A percentile compares a stretch with the other conserved stretches of the same genome.
These are phyloP conservation scores for Papilio helenus DNA, from an alignment of 1,140 invertebrate species.

Conservation along the genomic window DNA sequence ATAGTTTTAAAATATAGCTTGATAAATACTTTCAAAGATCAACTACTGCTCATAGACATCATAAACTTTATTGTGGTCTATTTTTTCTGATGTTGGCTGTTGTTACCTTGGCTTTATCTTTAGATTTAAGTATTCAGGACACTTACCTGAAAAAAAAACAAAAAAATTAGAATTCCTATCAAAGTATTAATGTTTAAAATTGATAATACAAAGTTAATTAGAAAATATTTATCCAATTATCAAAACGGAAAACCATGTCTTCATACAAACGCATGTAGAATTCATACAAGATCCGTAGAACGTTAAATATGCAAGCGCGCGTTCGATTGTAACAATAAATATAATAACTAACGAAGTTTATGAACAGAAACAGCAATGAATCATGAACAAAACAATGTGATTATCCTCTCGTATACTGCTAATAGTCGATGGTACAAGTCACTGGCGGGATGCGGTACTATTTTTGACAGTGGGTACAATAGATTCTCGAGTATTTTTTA, in stretches of 20 bases:
- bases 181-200: neutral
- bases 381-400: conserved; percentile 81
- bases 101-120: neutral
- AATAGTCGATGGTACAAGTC: conserved; percentile 44
- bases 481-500: no score
- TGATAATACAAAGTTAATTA: neutral
- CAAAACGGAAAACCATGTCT: neutral
- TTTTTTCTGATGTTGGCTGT: neutral
- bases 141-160: conserved; percentile 10
- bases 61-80: neutral
- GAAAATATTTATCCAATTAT: neutral
- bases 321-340: conserved; percentile 4
- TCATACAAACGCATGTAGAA: neutral
- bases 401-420: conserved; percentile 74
- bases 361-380: conserved; percentile 76
- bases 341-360: conserved; percentile 77
- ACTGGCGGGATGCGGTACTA: conserved; percentile 30
- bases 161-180: neutral
- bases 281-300: neutral
- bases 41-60: no score
- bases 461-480: no score
- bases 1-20: neutral
- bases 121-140: neutral
- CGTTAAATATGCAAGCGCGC: conserved; percentile 11
- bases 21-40: no score